Percentiles rank a stretch among this genome's conserved stretches.
These are phyloP conservation scores for Sialis lutaria DNA, from an alignment of 2,888 invertebrate genomes.

Conservation along the genomic window DNA sequence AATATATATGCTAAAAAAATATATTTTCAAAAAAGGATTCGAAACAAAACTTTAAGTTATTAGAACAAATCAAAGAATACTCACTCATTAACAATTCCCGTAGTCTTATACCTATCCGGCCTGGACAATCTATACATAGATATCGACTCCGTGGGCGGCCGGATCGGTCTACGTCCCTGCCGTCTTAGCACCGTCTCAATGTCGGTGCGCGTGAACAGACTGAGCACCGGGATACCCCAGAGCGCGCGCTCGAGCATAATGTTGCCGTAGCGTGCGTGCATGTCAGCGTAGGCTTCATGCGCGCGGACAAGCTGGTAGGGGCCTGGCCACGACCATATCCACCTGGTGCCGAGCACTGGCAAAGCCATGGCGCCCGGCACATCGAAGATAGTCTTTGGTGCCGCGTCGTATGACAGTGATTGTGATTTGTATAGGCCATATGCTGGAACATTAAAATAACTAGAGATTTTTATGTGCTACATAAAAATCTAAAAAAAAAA, in stretches of 20 bases:
- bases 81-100: conserved; percentile 72
- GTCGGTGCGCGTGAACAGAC: conserved; percentile 49
- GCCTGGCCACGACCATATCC: conserved; percentile 51
- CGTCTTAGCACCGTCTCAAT: conserved; percentile 60
- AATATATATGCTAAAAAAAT: no score
- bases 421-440: no score
- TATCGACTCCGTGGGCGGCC: conserved; percentile 70
- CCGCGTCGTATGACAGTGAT: not conserved
- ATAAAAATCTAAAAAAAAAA: no score
- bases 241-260: conserved; percentile 63
- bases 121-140: conserved; percentile 53
- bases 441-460: no score
- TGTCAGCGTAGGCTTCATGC: conserved; percentile 62
- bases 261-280: conserved; percentile 54
- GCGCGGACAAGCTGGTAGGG: conserved; percentile 54
- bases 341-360: conserved; percentile 62
- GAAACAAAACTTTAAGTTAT: no score
- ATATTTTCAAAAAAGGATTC: no score
- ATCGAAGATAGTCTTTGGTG: conserved; percentile 14
- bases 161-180: conserved; percentile 54
- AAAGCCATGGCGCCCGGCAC: conserved; percentile 60
- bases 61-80: conserved; percentile 21
- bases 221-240: conserved; percentile 54
- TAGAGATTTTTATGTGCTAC: no score
- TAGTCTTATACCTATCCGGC: conserved; percentile 64